Evolutionary conservation across 37 sponge, comb jelly and placozoan genomes (phyloP).

Genomic region (Halichondria panicea): DNA sequence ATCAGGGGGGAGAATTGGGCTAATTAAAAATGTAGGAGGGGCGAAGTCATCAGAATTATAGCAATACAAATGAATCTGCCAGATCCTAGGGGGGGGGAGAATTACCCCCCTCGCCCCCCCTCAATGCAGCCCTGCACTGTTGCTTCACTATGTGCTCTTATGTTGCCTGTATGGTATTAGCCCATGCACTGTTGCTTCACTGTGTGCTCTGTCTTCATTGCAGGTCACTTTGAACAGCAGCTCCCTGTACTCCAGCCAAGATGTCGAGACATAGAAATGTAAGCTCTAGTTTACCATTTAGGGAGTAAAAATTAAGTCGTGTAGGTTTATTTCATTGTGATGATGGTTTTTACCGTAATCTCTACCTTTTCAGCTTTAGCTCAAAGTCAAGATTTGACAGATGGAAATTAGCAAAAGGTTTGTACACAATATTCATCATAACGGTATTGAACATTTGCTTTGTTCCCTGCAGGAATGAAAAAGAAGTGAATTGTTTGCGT

Average conservation of each 20-base stretch:
- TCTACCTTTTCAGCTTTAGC: slow-evolving; percentile 21
- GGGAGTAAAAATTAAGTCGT: neutral
- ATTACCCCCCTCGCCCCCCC: no score
- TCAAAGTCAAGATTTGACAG: slow-evolving; percentile 44
- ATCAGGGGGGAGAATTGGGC: no score
- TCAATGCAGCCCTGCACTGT: no score
- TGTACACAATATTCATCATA: no score
- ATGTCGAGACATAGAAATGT: slow-evolving; percentile 63
- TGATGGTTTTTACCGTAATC: no score
- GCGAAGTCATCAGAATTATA: no score
- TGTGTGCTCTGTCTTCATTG: slow-evolving; percentile 2
- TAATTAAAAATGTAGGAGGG: no score
- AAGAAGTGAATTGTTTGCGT: no score
- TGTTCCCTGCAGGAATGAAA: no score
- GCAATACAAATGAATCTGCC: no score
- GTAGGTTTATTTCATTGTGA: neutral
- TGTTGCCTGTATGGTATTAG: neutral
- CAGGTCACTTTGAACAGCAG: slow-evolving; percentile 66
- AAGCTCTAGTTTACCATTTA: slow-evolving; percentile 7
- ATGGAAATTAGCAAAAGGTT: slow-evolving; percentile 42
- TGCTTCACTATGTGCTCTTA: neutral
- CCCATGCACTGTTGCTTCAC: neutral
- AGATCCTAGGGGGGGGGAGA: no score
- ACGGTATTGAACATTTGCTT: no score
- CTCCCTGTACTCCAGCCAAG: slow-evolving; percentile 35